Evolutionary conservation across 2,113 vertebrate species (phyloP).

Genomic region (Zingel zingel): DNA sequence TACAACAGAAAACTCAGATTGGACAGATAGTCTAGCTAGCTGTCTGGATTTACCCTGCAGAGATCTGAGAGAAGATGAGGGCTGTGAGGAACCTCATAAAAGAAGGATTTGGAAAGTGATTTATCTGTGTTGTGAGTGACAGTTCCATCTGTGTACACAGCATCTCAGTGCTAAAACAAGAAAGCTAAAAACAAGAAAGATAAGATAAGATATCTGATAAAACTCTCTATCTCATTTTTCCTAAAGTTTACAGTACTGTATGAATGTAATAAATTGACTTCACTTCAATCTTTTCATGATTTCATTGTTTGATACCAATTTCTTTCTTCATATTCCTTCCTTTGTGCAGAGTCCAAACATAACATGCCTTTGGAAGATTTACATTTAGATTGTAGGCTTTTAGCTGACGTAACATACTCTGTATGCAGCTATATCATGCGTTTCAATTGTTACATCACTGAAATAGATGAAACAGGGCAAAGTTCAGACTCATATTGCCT

Average conservation of each 20-base stretch:
- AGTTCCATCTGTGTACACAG: constrained; percentile 20
- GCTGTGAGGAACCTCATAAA: constrained; percentile 54
- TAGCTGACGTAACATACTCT: not conserved
- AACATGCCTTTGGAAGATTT: not conserved
- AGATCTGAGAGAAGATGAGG: not conserved
- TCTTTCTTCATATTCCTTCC: not conserved
- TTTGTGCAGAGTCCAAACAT: constrained; percentile 10
- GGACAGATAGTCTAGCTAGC: too few species aligned
- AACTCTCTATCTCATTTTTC: not conserved
- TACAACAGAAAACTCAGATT: too few species aligned
- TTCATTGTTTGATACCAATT: constrained; percentile 2
- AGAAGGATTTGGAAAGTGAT: constrained; percentile 31
- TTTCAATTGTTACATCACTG: not conserved
- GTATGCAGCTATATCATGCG: not conserved
- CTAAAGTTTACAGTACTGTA: not conserved
- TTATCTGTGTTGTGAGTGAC: constrained; percentile 37
- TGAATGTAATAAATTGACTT: not conserved
- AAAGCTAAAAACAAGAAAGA: too few species aligned
- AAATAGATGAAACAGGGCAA: not conserved
- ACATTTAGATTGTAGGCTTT: not conserved
- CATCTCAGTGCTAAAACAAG: constrained; percentile 14
- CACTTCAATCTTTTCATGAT: not conserved
- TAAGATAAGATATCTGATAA: too few species aligned
- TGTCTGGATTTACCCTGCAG: too few species aligned
- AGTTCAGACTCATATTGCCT: not conserved